phyloP scores from a whole-genome alignment of 1,140 invertebrate species.

The Ruditapes philippinarum region DNA sequence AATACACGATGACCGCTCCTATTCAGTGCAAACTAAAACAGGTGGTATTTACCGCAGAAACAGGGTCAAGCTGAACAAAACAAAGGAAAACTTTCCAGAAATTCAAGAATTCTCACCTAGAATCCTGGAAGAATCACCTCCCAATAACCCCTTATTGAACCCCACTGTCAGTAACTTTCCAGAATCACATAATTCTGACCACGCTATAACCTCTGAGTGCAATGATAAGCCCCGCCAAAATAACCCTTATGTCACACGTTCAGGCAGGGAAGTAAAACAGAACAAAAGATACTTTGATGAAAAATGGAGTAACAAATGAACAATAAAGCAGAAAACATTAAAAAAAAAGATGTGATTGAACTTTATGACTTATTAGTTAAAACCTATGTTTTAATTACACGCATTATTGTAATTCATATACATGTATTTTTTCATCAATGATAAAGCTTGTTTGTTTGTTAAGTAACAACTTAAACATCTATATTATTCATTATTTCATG shows the following conservation, averaged over 20 bases:
- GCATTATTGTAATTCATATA: no score
- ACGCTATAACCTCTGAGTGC: background rate
- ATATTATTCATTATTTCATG: no score
- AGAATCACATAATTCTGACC: background rate
- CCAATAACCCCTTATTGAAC: background rate
- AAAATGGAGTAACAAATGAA: background rate
- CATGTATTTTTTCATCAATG: no score
- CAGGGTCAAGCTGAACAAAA: background rate
- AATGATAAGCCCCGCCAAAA: background rate
- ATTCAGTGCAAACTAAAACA: background rate
- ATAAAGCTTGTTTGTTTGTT: no score
- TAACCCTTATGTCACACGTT: background rate
- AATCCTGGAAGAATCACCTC: background rate
- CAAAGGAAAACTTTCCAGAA: background rate
- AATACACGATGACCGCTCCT: slow-evolving; percentile 18
- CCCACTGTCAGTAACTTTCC: background rate
- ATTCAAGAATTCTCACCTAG: background rate
- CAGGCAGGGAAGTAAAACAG: slow-evolving; percentile 6
- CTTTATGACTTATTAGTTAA: no score
- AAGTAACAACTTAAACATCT: no score
- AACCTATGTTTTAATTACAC: no score
- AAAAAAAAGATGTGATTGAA: no score
- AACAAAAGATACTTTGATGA: background rate
- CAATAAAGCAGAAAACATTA: no score
- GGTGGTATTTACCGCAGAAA: slow-evolving; percentile 24